Base-by-base conservation (phyloP, 2,888 invertebrate genomes). In the Cacoxenus indagator region DNA sequence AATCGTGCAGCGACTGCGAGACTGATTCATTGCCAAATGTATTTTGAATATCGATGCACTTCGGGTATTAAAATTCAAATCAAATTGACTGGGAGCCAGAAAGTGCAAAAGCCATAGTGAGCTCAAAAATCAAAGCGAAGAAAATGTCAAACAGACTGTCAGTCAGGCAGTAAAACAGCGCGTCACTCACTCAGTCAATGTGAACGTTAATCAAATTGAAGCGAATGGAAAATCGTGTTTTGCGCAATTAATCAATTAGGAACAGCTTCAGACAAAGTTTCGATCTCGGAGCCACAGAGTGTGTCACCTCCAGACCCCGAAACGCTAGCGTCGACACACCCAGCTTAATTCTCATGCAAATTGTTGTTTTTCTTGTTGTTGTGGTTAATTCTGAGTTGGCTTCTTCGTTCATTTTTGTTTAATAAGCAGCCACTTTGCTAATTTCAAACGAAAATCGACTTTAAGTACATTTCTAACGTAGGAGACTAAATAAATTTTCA, bases 201-300 rank as follows among this genome's bases (percentile, higher is more conserved):
- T 24, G 17, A 26, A 29, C 57, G 22, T 17, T 26, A 62, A 62
- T 62, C 61, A 62, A 45, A 62, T 62, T 62, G 51, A 51, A 51
- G 22, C 51, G 51, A 51, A 51, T 77, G 79, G 80, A 78, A 81
- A 81, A 83, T 83, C 83, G 83, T 83, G 82, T 83, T 81, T 67
- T 67, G 67, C 67, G 80, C 80, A 80, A 80, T 80, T 80, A 80
- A 80, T 80, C 80, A 80, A 80, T 80, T 80, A 80, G 80, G 74
- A 74, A 72, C 82, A 81, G 78, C 17, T 9, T 51, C 54, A 65
- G 46, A 27, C 24, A 14, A 37, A 37, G 37, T 37, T 37, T 8
- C 37, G 37, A 37, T 37, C 37, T 37, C 65, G 51, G 29, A n/a
- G 51, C 9, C 51, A 11, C 51, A 69, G 71, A 71, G 70, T 77